Conservation (phyloP, 2,888 invertebrate genomes). For the Caenorhabditis sp. region DNA sequence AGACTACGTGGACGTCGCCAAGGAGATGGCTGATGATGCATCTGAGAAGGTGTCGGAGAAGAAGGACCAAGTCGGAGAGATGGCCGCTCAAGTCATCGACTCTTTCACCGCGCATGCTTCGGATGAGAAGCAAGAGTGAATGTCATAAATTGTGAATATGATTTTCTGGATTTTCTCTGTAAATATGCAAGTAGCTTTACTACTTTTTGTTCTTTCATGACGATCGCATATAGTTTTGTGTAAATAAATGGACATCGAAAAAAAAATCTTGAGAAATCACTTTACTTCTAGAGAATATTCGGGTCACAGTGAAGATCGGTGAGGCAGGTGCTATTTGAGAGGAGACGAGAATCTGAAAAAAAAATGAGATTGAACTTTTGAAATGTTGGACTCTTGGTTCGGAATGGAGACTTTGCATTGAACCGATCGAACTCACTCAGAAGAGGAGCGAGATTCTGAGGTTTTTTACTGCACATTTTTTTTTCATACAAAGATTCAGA, state of each 20-base stretch:
- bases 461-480: no score
- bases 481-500: no score
- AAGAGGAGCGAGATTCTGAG: no score
- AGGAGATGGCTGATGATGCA: conserved; percentile 68
- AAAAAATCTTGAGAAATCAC: no score
- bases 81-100: conserved; percentile 4
- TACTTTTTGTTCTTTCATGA: conserved; percentile 7
- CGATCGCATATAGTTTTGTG: background rate
- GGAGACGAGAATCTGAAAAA: background rate
- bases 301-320: no score
- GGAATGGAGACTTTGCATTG: no score
- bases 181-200: conserved; percentile 3
- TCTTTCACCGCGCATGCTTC: conserved; percentile 17
- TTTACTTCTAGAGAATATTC: no score
- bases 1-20: conserved; percentile 71
- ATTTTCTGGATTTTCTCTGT: conserved; percentile 2
- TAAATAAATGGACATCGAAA: conserved; percentile 4
- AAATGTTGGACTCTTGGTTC: no score
- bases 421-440: no score
- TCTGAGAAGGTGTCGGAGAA: conserved; percentile 61
- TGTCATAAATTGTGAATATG: background rate
- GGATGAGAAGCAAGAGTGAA: background rate
- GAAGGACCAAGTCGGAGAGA: conserved; percentile 56
- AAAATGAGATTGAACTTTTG: background rate
- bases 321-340: background rate